Evolutionary conservation across 2,888 invertebrate species (phyloP).

Genomic region (Cabera pusaria): DNA sequence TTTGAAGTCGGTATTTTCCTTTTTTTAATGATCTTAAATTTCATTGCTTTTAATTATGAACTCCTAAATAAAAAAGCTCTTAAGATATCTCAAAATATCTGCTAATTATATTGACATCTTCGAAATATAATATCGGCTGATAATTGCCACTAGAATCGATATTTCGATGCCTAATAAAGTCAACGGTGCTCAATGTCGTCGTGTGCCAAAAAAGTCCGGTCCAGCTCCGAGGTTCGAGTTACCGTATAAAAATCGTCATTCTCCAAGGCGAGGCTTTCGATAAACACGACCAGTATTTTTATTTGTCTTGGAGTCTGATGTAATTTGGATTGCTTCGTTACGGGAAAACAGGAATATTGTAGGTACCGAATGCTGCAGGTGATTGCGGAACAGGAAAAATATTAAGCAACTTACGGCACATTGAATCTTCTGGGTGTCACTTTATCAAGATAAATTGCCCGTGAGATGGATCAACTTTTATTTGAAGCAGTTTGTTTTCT

Average conservation of each 20-base stretch:
- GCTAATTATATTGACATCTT: conserved; percentile 1
- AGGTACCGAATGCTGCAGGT: conserved; percentile 6
- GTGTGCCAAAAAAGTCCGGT: conserved; percentile 60
- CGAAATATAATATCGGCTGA: conserved; percentile 29
- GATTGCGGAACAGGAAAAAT: conserved; percentile 7
- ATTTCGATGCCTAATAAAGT: conserved; percentile 50
- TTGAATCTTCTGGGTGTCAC: neutral
- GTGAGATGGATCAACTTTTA: neutral
- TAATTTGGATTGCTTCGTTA: conserved; percentile 43
- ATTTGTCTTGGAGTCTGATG: conserved; percentile 42
- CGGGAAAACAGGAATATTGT: conserved; percentile 34
- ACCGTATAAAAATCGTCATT: conserved; percentile 53
- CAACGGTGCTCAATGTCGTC: conserved; percentile 55
- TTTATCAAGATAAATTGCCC: conserved; percentile 1
- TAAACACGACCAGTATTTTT: conserved; percentile 58
- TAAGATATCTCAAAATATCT: too few relatives aligned
- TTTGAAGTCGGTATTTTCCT: too few relatives aligned
- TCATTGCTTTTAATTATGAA: too few relatives aligned
- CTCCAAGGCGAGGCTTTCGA: conserved; percentile 55
- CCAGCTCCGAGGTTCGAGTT: conserved; percentile 40
- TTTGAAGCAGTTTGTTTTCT: too few relatives aligned
- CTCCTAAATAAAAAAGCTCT: too few relatives aligned
- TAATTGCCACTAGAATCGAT: conserved; percentile 41
- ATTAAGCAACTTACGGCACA: conserved; percentile 2
- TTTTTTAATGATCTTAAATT: too few relatives aligned